These are phyloP conservation scores for Macropodus opercularis DNA, from an alignment of 2,797 vertebrate species.

Conservation along the genomic window DNA sequence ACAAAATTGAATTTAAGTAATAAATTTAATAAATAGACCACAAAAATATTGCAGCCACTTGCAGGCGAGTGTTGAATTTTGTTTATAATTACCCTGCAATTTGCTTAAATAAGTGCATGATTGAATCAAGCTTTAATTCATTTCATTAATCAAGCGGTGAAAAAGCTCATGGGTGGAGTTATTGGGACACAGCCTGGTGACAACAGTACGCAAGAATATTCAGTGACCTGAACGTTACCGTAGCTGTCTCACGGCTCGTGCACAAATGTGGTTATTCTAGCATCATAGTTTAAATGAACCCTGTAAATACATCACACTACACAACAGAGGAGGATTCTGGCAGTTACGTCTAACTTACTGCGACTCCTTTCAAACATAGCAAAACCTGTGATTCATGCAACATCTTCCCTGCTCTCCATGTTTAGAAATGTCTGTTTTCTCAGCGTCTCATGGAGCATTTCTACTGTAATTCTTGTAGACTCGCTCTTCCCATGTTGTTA, in stretches of 20 bases:
- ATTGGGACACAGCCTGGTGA: conserved; percentile 33
- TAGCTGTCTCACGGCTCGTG: too few relatives aligned
- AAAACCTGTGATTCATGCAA: too few relatives aligned
- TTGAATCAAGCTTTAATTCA: conserved; percentile 35
- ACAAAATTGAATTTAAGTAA: background rate
- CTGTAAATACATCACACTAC: too few relatives aligned
- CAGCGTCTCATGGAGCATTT: background rate
- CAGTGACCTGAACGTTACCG: conserved; percentile 12
- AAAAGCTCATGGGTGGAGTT: conserved; percentile 47
- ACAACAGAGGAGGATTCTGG: too few relatives aligned
- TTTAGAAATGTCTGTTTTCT: background rate
- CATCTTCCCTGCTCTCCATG: too few relatives aligned
- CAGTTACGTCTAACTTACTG: too few relatives aligned
- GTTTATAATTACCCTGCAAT: conserved; percentile 31
- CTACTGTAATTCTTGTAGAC: conserved; percentile 8
- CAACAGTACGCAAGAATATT: conserved; percentile 19
- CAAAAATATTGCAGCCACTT: conserved; percentile 10
- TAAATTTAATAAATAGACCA: conserved; percentile 1
- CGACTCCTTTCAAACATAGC: too few relatives aligned
- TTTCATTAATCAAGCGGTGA: conserved; percentile 30
- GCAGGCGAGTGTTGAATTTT: conserved; percentile 2
- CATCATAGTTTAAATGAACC: too few relatives aligned
- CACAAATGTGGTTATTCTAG: too few relatives aligned
- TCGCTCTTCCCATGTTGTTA: conserved; percentile 25
- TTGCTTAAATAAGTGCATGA: conserved; percentile 34